These are phyloP conservation scores for Hymenopus coronatus DNA, from an alignment of 2,888 invertebrate species.

Conservation along the genomic window DNA sequence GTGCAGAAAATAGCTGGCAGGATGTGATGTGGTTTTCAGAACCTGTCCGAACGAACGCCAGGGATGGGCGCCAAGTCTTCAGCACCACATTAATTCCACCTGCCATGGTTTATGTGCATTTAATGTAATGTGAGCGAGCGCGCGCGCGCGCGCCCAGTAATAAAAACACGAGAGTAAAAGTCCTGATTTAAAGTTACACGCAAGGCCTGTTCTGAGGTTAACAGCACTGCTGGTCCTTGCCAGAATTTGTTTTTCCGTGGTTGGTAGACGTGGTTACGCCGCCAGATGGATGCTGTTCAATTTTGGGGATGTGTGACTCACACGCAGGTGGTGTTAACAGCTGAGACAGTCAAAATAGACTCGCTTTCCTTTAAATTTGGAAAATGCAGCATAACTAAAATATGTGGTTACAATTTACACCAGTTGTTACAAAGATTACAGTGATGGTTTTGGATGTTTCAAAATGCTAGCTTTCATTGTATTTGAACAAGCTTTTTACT, in stretches of 20 bases:
- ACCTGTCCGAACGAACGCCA: neutral
- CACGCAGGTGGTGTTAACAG: neutral
- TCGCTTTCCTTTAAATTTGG: too few relatives aligned
- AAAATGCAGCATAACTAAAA: too few relatives aligned
- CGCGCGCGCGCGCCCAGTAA: neutral
- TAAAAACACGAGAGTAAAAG: neutral
- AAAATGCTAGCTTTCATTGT: too few relatives aligned
- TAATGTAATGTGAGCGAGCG: neutral
- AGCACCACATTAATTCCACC: neutral
- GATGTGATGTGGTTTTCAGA: neutral
- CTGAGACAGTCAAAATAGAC: too few relatives aligned
- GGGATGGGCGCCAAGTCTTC: neutral
- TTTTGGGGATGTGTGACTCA: neutral
- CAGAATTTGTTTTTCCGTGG: neutral
- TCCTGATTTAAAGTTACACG: neutral
- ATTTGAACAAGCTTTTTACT: too few relatives aligned
- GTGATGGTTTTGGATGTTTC: too few relatives aligned
- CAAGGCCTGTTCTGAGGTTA: neutral
- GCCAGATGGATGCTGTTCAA: neutral
- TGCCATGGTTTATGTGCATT: neutral
- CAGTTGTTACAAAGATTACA: too few relatives aligned
- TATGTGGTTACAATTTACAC: too few relatives aligned
- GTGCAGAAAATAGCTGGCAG: neutral
- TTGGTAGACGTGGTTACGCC: neutral
- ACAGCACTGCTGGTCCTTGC: neutral